phyloP scores from a whole-genome alignment of 2,797 vertebrate species.

The Antrozous pallidus region DNA sequence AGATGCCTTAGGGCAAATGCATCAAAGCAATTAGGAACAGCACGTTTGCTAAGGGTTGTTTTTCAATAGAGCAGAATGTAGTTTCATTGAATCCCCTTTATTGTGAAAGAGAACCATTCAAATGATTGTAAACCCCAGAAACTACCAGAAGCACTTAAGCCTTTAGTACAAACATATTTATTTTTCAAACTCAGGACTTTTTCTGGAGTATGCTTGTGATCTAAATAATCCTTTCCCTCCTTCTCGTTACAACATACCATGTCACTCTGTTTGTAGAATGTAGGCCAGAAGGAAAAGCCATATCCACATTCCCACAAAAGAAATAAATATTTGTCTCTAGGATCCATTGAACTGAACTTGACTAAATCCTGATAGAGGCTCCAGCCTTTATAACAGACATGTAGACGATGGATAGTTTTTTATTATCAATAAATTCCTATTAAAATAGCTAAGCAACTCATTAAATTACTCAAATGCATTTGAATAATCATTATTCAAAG shows the following conservation, averaged over 20 bases:
- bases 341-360: neutral
- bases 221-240: neutral
- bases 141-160: neutral
- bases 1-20: neutral
- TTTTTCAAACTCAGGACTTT: conserved; percentile 43
- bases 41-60: neutral
- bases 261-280: conserved; percentile 20
- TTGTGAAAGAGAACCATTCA: conserved; percentile 23
- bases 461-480: conserved; percentile 19
- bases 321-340: conserved; percentile 23
- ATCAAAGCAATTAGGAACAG: neutral
- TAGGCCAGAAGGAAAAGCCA: neutral
- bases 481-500: neutral
- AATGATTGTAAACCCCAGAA: neutral
- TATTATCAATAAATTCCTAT: neutral
- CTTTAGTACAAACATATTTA: conserved; percentile 6
- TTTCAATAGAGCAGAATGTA: neutral
- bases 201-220: neutral
- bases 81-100: conserved; percentile 5
- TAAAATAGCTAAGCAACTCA: neutral
- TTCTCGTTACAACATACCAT: conserved; percentile 37
- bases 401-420: neutral
- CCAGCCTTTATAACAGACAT: neutral
- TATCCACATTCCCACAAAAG: conserved; percentile 14
- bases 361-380: neutral